These are phyloP conservation scores for Meles meles DNA, from an alignment of 2,113 vertebrate genomes.

Conservation along the genomic window DNA sequence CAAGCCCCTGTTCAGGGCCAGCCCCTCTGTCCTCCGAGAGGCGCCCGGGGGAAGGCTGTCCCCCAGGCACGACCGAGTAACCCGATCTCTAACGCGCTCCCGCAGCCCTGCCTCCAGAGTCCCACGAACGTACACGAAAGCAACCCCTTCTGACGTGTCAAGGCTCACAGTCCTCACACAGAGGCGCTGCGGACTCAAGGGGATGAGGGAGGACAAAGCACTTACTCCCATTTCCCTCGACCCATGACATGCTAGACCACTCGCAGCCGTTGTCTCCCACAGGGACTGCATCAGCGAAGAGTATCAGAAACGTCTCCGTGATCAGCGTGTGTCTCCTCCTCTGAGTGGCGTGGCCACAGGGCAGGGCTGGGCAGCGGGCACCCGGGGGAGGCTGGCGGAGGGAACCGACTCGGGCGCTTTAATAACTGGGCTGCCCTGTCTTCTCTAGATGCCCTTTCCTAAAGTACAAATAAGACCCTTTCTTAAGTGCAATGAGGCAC, in stretches of 20 bases:
- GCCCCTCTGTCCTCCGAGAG: background rate
- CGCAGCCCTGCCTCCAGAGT: background rate
- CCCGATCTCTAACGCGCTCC: fast-evolving
- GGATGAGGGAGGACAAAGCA: fast-evolving
- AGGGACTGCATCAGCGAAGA: background rate
- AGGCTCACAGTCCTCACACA: background rate
- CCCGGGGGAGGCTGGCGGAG: background rate
- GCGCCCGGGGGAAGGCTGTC: fast-evolving
- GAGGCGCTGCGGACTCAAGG: fast-evolving
- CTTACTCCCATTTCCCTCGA: fast-evolving
- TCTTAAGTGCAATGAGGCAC: background rate
- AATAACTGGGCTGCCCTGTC: background rate
- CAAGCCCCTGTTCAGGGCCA: background rate
- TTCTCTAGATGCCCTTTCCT: background rate
- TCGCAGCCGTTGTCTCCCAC: background rate
- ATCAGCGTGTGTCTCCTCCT: background rate
- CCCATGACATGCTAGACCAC: background rate
- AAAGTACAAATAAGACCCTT: background rate
- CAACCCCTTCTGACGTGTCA: fast-evolving
- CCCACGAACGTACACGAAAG: background rate
- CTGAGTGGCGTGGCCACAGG: fast-evolving
- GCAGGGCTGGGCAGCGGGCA: too few relatives aligned
- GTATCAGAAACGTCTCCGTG: fast-evolving
- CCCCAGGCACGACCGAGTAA: fast-evolving
- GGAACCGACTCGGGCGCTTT: background rate